Evolutionary conservation across 2,888 invertebrate genomes (phyloP).

Genomic region (Agriopis marginaria): DNA sequence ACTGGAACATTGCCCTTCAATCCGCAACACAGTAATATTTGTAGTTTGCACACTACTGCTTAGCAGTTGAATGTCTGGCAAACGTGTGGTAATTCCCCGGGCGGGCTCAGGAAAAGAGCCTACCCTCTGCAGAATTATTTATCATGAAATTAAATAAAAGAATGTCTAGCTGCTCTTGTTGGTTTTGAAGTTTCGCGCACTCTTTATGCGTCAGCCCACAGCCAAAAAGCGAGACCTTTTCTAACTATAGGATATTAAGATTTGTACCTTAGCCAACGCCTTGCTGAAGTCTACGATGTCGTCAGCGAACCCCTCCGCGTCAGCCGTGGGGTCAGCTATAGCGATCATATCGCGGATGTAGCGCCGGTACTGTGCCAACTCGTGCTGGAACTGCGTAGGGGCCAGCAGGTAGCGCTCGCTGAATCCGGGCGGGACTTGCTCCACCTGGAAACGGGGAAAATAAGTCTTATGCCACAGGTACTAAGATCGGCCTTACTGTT

Average conservation of each 20-base stretch:
- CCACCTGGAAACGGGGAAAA: slow-evolving; percentile 74
- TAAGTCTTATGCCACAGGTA: background rate
- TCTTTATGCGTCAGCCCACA: too few relatives aligned
- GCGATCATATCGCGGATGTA: slow-evolving; percentile 87
- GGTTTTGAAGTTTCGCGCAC: too few relatives aligned
- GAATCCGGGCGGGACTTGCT: slow-evolving; percentile 89
- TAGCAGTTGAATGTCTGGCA: too few relatives aligned
- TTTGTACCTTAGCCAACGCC: slow-evolving; percentile 85
- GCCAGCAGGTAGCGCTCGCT: slow-evolving; percentile 88
- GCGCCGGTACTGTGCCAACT: slow-evolving; percentile 86
- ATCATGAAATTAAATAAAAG: too few relatives aligned
- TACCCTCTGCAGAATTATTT: too few relatives aligned
- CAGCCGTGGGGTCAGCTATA: slow-evolving; percentile 75
- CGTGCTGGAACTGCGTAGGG: slow-evolving; percentile 86
- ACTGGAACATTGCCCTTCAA: too few relatives aligned
- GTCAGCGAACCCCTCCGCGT: slow-evolving; percentile 83
- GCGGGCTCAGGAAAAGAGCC: too few relatives aligned
- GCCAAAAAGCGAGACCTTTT: too few relatives aligned
- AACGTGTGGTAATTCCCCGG: too few relatives aligned
- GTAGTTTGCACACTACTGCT: too few relatives aligned
- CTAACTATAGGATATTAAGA: background rate
- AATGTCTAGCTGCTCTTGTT: too few relatives aligned
- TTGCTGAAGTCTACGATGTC: slow-evolving; percentile 88
- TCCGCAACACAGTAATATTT: too few relatives aligned
- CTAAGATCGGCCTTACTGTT: background rate